These are phyloP conservation scores for Polypterus bichir DNA, from an alignment of 2,113 vertebrate species.

Conservation along the genomic window DNA sequence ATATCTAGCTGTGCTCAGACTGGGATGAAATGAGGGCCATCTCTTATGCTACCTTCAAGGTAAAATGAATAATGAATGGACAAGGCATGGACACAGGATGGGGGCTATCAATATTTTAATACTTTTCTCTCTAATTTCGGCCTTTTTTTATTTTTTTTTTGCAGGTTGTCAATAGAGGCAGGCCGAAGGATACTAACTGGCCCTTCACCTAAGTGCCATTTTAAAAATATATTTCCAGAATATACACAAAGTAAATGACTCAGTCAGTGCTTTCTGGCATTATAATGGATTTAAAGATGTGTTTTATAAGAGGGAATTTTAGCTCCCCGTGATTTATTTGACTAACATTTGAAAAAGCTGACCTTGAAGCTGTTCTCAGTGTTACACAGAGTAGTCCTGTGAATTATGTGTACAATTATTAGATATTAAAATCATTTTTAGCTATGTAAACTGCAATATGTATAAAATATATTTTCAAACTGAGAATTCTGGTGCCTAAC, in stretches of 20 bases:
- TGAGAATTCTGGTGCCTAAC: no score
- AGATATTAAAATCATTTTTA: no score
- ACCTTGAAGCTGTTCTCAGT: no score
- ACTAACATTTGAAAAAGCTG: no score
- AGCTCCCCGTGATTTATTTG: no score
- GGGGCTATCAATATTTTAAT: constrained; percentile 81
- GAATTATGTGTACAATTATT: no score
- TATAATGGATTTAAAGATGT: no score
- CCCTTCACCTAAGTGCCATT: constrained; percentile 3
- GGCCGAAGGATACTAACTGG: neutral
- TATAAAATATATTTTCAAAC: no score
- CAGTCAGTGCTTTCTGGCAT: no score
- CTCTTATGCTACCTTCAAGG: constrained; percentile 70
- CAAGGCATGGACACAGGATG: constrained; percentile 63
- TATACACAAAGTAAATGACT: constrained; percentile 22
- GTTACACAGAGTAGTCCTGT: no score
- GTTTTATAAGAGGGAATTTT: no score
- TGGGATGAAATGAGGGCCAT: constrained; percentile 49
- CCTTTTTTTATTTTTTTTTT: constrained; percentile 27
- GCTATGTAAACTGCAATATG: no score
- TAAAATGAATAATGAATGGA: constrained; percentile 87
- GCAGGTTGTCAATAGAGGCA: constrained; percentile 21
- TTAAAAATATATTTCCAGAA: constrained; percentile 17
- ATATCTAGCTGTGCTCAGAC: constrained; percentile 42
- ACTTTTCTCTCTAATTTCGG: constrained; percentile 44